Evolutionary conservation across 2,113 vertebrate species (phyloP).

Genomic region (Oreochromis aureus): DNA sequence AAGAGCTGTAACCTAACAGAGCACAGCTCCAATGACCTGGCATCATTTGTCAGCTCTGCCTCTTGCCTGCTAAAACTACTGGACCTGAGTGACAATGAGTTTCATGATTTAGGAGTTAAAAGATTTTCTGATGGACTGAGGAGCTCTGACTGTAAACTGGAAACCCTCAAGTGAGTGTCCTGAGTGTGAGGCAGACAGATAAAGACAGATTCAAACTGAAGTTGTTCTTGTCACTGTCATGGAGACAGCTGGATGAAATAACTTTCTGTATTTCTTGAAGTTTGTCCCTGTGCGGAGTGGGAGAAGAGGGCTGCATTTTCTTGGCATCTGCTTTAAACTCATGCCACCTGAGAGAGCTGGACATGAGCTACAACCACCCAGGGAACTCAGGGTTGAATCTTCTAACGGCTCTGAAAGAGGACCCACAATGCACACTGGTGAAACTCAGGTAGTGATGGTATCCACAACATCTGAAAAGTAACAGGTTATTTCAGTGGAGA

Average conservation of each 20-base stretch:
- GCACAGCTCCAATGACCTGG: background rate
- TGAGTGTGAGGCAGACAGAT: background rate
- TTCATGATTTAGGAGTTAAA: constrained; percentile 28
- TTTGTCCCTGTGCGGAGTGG: constrained; percentile 48
- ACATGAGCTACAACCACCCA: constrained; percentile 61
- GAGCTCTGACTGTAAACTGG: constrained; percentile 40
- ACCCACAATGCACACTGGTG: constrained; percentile 46
- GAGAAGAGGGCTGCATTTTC: constrained; percentile 46
- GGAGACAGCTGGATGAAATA: background rate
- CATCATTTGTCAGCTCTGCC: constrained; percentile 15
- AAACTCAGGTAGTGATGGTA: constrained; percentile 30
- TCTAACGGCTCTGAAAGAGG: constrained; percentile 21
- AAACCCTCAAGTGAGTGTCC: constrained; percentile 35
- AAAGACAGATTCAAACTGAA: background rate
- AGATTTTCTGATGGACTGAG: constrained; percentile 10
- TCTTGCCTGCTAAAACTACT: constrained; percentile 32
- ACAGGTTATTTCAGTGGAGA: fast-evolving
- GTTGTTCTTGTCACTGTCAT: background rate
- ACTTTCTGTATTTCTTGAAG: constrained; percentile 1
- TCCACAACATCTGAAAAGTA: background rate
- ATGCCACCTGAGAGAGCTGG: constrained; percentile 30
- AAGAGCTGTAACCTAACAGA: constrained; percentile 40
- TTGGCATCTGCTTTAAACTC: constrained; percentile 45
- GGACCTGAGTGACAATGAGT: constrained; percentile 55
- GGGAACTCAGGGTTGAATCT: constrained; percentile 30